Conservation (phyloP, 1,140 invertebrate genomes). For the Anthonomus grandis region DNA sequence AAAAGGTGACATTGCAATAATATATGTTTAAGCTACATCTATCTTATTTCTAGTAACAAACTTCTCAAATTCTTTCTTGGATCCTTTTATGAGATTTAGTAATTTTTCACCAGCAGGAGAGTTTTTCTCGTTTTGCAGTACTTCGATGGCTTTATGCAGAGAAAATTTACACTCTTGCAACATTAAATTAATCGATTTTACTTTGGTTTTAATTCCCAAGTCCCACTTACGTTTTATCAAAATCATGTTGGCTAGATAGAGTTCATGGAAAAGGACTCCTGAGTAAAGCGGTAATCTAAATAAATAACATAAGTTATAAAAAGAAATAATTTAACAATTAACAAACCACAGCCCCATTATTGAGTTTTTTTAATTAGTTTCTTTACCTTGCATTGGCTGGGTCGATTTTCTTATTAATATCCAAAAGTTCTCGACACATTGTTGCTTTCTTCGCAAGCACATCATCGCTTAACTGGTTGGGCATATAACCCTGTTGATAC, state of each 20-base stretch:
- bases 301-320: conserved; percentile 16
- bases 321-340: neutral
- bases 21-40: conserved; percentile 27
- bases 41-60: conserved; percentile 44
- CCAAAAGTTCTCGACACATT: conserved; percentile 65
- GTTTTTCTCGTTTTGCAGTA: conserved; percentile 53
- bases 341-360: neutral
- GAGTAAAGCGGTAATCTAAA: conserved; percentile 66
- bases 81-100: conserved; percentile 45
- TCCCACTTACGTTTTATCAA: conserved; percentile 53
- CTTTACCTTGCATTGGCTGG: conserved; percentile 57
- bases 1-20: too few relatives aligned
- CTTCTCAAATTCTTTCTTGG: conserved; percentile 41
- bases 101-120: conserved; percentile 54
- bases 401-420: conserved; percentile 63
- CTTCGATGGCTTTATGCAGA: conserved; percentile 49
- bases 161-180: conserved; percentile 48
- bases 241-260: conserved; percentile 58
- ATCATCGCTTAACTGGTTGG: conserved; percentile 55
- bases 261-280: conserved; percentile 67
- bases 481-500: conserved; percentile 57
- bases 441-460: conserved; percentile 61
- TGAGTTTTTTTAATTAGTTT: neutral
- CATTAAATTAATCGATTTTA: conserved; percentile 38
- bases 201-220: conserved; percentile 45